Conservation (phyloP, 2,888 invertebrate genomes). For the Norana najaformis region DNA sequence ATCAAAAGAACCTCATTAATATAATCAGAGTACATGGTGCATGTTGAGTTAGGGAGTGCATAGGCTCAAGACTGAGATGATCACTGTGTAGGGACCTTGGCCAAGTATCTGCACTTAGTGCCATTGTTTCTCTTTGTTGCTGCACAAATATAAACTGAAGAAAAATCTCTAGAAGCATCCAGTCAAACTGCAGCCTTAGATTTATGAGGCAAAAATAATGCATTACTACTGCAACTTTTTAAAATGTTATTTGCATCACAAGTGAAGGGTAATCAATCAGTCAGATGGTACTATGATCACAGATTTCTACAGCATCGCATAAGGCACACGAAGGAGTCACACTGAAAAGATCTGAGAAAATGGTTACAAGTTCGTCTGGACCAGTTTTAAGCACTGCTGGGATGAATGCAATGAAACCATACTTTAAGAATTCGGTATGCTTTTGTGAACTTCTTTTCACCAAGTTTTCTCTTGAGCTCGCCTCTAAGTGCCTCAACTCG, state of each 20-base stretch:
- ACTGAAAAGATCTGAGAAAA: too few species aligned
- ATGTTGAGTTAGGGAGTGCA: too few species aligned
- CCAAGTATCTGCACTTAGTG: too few species aligned
- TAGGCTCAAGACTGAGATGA: too few species aligned
- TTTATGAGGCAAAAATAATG: background rate
- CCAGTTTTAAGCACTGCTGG: background rate
- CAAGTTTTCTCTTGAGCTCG: background rate
- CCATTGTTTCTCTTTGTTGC: too few species aligned
- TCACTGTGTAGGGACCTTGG: too few species aligned
- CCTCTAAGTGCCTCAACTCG: background rate
- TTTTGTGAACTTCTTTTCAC: slow-evolving; percentile 3
- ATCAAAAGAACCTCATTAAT: too few species aligned
- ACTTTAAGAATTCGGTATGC: background rate
- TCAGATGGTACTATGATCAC: background rate
- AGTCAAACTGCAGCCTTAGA: background rate
- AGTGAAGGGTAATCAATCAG: background rate
- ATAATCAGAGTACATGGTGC: too few species aligned
- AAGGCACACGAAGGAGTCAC: too few species aligned
- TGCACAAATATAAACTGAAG: background rate
- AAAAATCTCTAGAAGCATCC: background rate
- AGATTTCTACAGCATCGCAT: too few species aligned
- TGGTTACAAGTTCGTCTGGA: background rate
- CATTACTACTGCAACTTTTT: background rate
- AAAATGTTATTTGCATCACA: background rate
- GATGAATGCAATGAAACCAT: background rate